Evolutionary conservation across 2,797 vertebrate genomes (phyloP).

Genomic region (Mallotus villosus): DNA sequence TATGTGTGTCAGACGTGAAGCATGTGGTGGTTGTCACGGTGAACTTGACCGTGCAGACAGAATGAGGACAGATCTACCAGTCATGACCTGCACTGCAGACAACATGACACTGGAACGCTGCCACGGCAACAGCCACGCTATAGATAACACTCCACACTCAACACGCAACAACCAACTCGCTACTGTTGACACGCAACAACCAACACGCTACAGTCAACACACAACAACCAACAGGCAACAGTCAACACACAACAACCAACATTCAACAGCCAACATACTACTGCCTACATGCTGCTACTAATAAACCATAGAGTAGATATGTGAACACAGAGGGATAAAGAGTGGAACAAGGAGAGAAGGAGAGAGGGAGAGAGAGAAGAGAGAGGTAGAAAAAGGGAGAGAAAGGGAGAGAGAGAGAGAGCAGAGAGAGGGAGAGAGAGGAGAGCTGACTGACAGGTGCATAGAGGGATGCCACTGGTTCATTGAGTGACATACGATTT

Average conservation of each 20-base stretch:
- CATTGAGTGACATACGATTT: slow-evolving; percentile 45
- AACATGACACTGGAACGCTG: background rate
- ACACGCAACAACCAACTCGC: background rate
- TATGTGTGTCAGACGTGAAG: slow-evolving; percentile 27
- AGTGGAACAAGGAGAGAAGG: slow-evolving; percentile 3
- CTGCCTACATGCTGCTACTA: background rate
- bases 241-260: background rate
- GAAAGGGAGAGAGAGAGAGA: background rate
- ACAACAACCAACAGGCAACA: background rate
- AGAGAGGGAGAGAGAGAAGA: too few species aligned
- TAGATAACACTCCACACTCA: too few species aligned
- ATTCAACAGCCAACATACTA: background rate
- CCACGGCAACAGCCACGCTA: too few species aligned
- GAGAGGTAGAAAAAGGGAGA: background rate
- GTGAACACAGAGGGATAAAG: slow-evolving; percentile 12
- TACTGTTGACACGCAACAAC: too few species aligned
- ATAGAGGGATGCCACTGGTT: slow-evolving; percentile 8
- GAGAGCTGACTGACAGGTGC: background rate
- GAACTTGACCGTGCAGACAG: slow-evolving; percentile 51
- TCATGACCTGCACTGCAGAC: background rate
- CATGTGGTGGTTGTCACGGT: slow-evolving; percentile 58
- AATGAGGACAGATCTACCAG: background rate
- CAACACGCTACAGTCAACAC: too few species aligned
- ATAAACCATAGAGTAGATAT: slow-evolving; percentile 30
- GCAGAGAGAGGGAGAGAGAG: background rate